A percentile compares a stretch with the other conserved stretches of the same genome.
phyloP scores from a whole-genome alignment of 2,113 vertebrate genomes.

The Scopus umbretta region DNA sequence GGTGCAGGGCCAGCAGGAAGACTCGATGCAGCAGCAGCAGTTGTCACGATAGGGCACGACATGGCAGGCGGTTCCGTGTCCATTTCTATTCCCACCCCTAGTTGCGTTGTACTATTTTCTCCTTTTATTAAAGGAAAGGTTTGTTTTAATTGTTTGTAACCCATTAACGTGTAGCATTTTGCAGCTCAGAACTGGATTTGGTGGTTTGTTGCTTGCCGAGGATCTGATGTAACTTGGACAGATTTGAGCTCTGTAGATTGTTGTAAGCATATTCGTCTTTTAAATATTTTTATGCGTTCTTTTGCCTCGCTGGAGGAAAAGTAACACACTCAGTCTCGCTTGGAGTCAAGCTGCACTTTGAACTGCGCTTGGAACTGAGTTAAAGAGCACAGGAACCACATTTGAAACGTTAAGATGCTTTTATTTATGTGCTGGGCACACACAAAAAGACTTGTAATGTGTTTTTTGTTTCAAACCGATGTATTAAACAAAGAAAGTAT shows the following conservation, averaged over 20 bases:
- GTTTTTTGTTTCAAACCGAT: conserved; percentile 23
- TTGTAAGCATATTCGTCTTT: neutral
- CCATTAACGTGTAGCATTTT: neutral
- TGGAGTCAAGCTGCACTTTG: neutral
- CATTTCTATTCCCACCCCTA: neutral
- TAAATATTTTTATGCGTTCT: neutral
- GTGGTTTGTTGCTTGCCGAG: neutral
- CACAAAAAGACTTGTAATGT: conserved; percentile 39
- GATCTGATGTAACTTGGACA: neutral
- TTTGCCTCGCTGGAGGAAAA: neutral
- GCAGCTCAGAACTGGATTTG: neutral
- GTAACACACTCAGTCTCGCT: neutral
- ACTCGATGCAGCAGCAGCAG: neutral
- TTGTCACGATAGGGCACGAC: neutral
- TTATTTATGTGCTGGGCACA: conserved; percentile 20
- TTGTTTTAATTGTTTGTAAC: neutral
- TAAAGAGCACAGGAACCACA: conserved; percentile 39
- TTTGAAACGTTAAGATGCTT: conserved; percentile 36
- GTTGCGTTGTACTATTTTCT: neutral
- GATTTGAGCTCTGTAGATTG: neutral
- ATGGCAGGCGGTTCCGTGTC: neutral
- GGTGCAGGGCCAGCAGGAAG: neutral
- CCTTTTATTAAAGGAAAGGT: neutral
- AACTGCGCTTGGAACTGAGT: neutral
- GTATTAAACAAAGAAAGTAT: conserved; percentile 55